These are phyloP conservation scores for Venturia canescens DNA, from an alignment of 1,140 invertebrate species.

Conservation along the genomic window DNA sequence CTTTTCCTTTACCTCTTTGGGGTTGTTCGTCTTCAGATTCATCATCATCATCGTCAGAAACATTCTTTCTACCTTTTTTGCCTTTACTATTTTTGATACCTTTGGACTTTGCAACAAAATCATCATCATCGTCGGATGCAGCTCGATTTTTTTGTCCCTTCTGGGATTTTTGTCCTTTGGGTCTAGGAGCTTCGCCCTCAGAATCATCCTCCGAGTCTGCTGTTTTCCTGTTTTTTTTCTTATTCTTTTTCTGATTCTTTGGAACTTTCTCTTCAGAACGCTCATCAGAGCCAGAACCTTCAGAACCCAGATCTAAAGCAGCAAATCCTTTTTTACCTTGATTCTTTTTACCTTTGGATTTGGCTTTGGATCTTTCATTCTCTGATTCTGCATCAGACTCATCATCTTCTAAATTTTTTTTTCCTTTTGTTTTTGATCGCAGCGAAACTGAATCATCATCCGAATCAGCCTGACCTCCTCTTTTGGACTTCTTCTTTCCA, in stretches of 20 bases:
- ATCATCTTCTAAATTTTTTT: constrained; percentile 70
- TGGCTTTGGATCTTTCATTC: constrained; percentile 49
- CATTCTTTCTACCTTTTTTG: constrained; percentile 76
- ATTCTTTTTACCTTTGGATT: constrained; percentile 59
- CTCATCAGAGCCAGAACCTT: constrained; percentile 59
- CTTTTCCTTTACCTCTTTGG: constrained; percentile 74
- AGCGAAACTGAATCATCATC: constrained; percentile 47
- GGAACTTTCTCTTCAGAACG: constrained; percentile 68
- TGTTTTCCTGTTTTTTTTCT: constrained; percentile 71
- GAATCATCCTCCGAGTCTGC: constrained; percentile 71
- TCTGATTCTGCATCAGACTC: constrained; percentile 62
- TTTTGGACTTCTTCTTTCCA: constrained; percentile 65
- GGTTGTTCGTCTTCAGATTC: constrained; percentile 70
- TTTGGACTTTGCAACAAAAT: constrained; percentile 68
- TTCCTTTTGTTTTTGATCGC: constrained; percentile 67
- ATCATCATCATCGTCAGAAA: constrained; percentile 61
- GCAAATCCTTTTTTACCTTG: constrained; percentile 59
- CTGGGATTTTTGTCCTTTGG: constrained; percentile 33
- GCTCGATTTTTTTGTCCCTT: neutral
- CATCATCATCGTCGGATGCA: constrained; percentile 64
- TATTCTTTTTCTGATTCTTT: constrained; percentile 71
- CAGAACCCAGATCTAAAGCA: constrained; percentile 55
- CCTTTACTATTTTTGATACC: constrained; percentile 68
- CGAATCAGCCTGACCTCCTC: constrained; percentile 49
- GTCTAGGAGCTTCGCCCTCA: constrained; percentile 72